Conservation (phyloP, 2,113 vertebrate species). For the Pedetes capensis region DNA sequence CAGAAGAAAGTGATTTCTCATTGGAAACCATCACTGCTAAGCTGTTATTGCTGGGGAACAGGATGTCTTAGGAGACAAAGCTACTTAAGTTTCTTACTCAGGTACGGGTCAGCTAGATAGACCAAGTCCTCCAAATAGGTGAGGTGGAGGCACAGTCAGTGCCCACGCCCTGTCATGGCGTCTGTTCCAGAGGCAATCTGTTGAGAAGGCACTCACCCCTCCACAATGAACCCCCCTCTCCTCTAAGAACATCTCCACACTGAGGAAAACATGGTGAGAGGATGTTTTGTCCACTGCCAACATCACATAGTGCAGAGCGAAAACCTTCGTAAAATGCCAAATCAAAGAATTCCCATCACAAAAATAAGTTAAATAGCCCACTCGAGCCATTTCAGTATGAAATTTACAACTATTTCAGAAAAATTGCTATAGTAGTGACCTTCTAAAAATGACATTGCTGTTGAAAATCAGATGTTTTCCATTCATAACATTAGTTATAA, state of each 20-base stretch:
- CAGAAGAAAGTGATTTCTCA: neutral
- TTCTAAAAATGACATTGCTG: neutral
- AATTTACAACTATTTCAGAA: neutral
- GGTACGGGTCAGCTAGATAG: fast-evolving
- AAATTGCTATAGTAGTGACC: neutral
- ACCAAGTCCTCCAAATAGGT: neutral
- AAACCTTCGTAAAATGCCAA: neutral
- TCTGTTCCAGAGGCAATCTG: neutral
- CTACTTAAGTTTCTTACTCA: neutral
- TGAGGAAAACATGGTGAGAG: neutral
- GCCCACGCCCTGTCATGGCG: fast-evolving
- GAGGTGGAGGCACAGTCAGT: fast-evolving
- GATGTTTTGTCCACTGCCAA: neutral
- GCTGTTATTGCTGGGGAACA: neutral
- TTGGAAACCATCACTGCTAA: neutral
- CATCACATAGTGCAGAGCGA: fast-evolving
- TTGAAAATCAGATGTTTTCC: neutral
- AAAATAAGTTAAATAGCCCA: neutral
- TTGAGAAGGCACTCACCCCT: fast-evolving
- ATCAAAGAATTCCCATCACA: neutral
- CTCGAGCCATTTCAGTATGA: neutral
- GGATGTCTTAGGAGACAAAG: neutral
- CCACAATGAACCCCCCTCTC: neutral
- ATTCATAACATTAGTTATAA: neutral
- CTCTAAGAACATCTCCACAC: no score